Evolutionary conservation across 2,797 vertebrate species (phyloP).

Genomic region (Bovichtus variegatus): DNA sequence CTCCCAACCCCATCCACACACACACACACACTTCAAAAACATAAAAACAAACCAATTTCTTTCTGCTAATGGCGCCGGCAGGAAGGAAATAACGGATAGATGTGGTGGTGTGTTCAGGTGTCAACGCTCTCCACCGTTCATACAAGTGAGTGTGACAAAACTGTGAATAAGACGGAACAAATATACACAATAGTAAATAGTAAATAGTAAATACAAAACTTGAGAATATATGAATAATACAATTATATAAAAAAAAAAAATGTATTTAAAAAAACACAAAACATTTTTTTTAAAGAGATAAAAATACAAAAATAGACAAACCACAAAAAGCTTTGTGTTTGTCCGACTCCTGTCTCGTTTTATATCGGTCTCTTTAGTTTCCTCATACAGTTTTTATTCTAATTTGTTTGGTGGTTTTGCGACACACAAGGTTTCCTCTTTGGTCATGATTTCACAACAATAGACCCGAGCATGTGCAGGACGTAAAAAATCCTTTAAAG

Average conservation of each 20-base stretch:
- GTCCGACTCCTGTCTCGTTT: too few relatives aligned
- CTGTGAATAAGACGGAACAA: neutral
- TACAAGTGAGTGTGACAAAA: neutral
- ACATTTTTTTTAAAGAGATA: too few relatives aligned
- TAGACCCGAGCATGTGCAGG: neutral
- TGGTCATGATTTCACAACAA: neutral
- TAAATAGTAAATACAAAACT: too few relatives aligned
- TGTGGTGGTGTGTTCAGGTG: neutral
- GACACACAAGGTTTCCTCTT: neutral
- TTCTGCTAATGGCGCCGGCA: neutral
- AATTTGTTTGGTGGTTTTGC: neutral
- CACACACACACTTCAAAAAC: neutral
- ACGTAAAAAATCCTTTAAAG: too few relatives aligned
- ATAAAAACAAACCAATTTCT: neutral
- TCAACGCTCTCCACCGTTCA: neutral
- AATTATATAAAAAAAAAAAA: neutral
- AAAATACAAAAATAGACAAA: too few relatives aligned
- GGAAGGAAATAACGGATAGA: neutral
- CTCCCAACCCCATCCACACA: neutral
- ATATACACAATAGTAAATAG: neutral
- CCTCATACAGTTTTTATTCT: neutral
- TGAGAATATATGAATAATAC: neutral
- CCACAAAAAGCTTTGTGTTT: too few relatives aligned
- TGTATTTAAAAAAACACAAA: neutral
- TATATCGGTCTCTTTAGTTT: neutral